A percentile compares a stretch with the other conserved stretches of the same genome.
Conservation (phyloP, 2,797 vertebrate genomes). For the Lacerta viridis region DNA sequence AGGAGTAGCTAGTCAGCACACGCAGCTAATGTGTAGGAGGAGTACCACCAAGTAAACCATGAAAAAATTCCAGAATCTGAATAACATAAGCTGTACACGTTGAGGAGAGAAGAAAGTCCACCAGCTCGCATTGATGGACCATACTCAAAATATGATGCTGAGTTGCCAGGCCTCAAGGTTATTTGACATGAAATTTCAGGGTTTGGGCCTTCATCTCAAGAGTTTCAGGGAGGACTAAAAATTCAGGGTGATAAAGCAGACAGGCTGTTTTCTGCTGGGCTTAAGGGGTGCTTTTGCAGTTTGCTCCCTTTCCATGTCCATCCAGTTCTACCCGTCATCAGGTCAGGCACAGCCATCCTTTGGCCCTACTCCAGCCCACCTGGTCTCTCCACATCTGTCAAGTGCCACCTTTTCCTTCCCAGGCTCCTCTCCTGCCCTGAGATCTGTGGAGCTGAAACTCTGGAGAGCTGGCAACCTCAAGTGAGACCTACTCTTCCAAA, state of each 20-base stretch:
- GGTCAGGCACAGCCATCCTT: neutral
- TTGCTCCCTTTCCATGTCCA: neutral
- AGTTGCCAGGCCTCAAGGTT: neutral
- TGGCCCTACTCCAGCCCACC: neutral
- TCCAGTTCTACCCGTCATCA: neutral
- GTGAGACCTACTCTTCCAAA: too few relatives aligned
- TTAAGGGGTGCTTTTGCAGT: neutral
- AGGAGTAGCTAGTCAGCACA: neutral
- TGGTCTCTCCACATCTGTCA: neutral
- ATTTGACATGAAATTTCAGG: neutral
- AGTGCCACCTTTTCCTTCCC: too few relatives aligned
- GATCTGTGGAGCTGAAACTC: neutral
- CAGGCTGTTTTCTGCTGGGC: neutral
- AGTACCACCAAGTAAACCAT: neutral
- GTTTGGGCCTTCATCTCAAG: neutral
- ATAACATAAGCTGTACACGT: neutral
- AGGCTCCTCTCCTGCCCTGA: neutral
- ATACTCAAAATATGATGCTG: neutral
- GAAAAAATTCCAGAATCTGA: neutral
- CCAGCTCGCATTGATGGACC: neutral
- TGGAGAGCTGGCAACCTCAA: neutral
- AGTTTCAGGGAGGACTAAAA: neutral
- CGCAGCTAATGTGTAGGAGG: too few relatives aligned
- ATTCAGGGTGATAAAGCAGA: neutral
- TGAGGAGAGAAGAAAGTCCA: neutral